phyloP scores from a whole-genome alignment of 2,797 vertebrate species.

The Chlorospingus semifuscus region DNA sequence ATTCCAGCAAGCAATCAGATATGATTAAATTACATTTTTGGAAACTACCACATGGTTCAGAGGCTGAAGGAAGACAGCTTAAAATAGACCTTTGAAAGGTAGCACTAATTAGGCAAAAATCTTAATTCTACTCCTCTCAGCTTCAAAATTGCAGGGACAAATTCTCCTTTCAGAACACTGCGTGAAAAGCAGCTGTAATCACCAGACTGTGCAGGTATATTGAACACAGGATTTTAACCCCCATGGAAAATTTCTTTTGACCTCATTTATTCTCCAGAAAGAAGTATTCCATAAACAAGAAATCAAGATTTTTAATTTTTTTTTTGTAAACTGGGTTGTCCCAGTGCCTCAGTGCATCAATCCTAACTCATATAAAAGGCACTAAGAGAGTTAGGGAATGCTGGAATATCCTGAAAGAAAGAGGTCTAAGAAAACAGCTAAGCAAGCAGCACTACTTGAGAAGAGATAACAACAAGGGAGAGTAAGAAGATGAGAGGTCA shows the following conservation, averaged over 20 bases:
- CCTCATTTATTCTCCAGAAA: not conserved
- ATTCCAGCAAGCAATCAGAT: conserved; percentile 43
- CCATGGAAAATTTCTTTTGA: not conserved
- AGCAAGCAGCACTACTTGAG: not conserved
- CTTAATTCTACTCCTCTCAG: not conserved
- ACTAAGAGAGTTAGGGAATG: not conserved
- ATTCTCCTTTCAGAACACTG: not conserved
- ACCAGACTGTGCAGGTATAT: not conserved
- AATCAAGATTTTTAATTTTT: not conserved
- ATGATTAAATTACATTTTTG: conserved; percentile 43
- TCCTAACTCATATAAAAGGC: not conserved
- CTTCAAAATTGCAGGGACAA: not conserved
- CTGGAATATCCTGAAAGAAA: not conserved
- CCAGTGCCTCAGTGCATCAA: not conserved
- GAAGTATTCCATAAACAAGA: not conserved
- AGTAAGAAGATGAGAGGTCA: not conserved
- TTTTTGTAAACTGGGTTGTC: not conserved
- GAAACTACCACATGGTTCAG: conserved; percentile 18
- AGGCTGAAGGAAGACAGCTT: conserved; percentile 13
- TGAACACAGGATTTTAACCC: not conserved
- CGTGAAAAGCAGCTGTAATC: not conserved
- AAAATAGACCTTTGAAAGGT: conserved; percentile 37
- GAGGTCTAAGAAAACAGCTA: not conserved
- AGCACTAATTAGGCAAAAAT: conserved; percentile 2
- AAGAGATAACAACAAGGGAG: not conserved